A percentile compares a stretch with the other conserved stretches of the same genome.
phyloP scores from a whole-genome alignment of 2,888 invertebrate species.

The Oxyscelio sp. region DNA sequence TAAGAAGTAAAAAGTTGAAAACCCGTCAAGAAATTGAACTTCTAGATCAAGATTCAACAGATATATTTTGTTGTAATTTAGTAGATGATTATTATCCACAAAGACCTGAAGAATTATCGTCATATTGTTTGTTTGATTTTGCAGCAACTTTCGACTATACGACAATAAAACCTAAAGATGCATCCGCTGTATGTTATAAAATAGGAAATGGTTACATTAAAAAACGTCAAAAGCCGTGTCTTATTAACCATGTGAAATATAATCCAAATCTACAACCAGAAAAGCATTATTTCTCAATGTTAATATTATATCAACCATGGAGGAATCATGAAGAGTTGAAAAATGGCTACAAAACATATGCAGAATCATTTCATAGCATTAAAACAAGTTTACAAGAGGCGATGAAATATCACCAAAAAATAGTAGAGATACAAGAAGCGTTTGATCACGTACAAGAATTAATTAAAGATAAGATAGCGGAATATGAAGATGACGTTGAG shows the following conservation, averaged over 20 bases:
- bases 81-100: constrained; percentile 76
- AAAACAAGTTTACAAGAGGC: constrained; percentile 41
- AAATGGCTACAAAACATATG: constrained; percentile 51
- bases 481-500: constrained; percentile 24
- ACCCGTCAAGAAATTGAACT: constrained; percentile 68
- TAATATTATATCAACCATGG: constrained; percentile 65
- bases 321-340: constrained; percentile 63
- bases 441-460: background rate
- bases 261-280: constrained; percentile 48
- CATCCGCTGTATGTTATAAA: background rate
- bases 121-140: constrained; percentile 64
- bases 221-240: constrained; percentile 72
- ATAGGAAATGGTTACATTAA: constrained; percentile 13
- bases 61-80: constrained; percentile 76
- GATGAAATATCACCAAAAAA: constrained; percentile 42
- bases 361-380: constrained; percentile 17
- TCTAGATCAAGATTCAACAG: constrained; percentile 70
- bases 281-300: constrained; percentile 56
- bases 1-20: constrained; percentile 51
- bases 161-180: constrained; percentile 21
- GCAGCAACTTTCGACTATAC: constrained; percentile 60
- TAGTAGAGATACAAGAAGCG: constrained; percentile 29
- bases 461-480: background rate
- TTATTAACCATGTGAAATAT: constrained; percentile 78
- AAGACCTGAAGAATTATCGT: constrained; percentile 75